Evolutionary conservation across 2,113 vertebrate genomes (phyloP), one percentile per base, ranked within the genome.

Genomic region (Periophthalmodon schlosseri): DNA sequence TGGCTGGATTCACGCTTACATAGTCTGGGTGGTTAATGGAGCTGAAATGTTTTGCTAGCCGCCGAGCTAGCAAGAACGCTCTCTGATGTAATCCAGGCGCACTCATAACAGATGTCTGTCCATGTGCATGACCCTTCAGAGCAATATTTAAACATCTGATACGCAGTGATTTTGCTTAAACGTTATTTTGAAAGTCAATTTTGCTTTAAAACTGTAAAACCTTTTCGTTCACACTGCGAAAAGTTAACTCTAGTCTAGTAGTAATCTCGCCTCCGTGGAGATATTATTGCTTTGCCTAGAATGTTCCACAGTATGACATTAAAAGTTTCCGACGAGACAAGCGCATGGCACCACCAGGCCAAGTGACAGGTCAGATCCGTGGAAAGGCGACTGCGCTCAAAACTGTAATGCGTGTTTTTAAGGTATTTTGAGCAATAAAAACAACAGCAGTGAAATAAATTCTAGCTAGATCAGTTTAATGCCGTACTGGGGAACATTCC

Each of bases 11-110:
- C 77, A 69, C 68, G 69, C 75, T 88, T 80, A 74, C 81, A 86
- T 83, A 72, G 84, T 85, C 74, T 79, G 80, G 78, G 84, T 69
- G 80, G 82, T 89, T 92, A 93, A 92, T 92, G 86, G 87, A 76
- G 80, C 85, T 82, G 78, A 92, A 88, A 90, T 92, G 89, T 93
- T 93, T 92, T 88, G 78, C 81, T 89, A 89, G 87, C 79, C 73
- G 78, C 80, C 86, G 88, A 91, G 86, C 78, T 86, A 87, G 64
- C 39, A 49, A 68, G 66, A 68, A 88, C 81, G 74, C 75, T 77
- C 72, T 83, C 28, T 91, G 79, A 93, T 86, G 77, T 72, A 81
- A 87, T 81, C 90, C 91, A 94, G 93, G 87, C 74, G 50, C 83
- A 47, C 78, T 47, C 73, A 24, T 64, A 77, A 75, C 80, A 88